Evolutionary conservation across 2,888 invertebrate species (phyloP).

Genomic region (Ennomos fuscantarius): DNA sequence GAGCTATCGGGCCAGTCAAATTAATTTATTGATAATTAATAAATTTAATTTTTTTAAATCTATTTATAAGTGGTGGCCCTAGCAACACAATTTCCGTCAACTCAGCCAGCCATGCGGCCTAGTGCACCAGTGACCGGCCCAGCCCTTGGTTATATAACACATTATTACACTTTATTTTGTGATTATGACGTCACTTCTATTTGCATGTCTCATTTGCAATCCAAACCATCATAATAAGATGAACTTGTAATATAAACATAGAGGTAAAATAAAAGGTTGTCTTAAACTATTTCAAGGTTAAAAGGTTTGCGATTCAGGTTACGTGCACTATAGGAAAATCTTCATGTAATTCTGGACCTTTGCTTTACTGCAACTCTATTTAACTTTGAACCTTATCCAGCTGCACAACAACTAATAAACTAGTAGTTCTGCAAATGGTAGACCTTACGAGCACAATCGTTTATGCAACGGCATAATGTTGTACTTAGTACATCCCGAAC

Average conservation of each 20-base stretch:
- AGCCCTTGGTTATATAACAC: slow-evolving; percentile 63
- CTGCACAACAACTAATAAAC: too few relatives aligned
- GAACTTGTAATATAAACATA: slow-evolving; percentile 22
- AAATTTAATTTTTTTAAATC: too few relatives aligned
- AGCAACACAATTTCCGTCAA: slow-evolving; percentile 24
- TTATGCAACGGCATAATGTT: too few relatives aligned
- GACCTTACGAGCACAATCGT: too few relatives aligned
- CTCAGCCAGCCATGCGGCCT: slow-evolving; percentile 31
- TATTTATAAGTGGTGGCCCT: slow-evolving; percentile 25
- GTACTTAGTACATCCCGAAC: too few relatives aligned
- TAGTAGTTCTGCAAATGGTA: too few relatives aligned
- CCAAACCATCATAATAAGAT: slow-evolving; percentile 3
- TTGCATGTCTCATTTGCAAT: slow-evolving; percentile 16
- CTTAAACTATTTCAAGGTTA: slow-evolving; percentile 11
- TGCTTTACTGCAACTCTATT: too few relatives aligned
- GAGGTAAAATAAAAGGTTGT: slow-evolving; percentile 12
- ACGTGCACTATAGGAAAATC: slow-evolving; percentile 13
- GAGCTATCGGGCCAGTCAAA: too few relatives aligned
- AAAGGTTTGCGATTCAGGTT: slow-evolving; percentile 7
- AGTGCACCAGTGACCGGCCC: slow-evolving; percentile 54
- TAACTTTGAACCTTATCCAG: too few relatives aligned
- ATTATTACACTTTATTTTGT: slow-evolving; percentile 41
- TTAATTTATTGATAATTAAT: too few relatives aligned
- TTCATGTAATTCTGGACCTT: not conserved
- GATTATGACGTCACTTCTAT: slow-evolving; percentile 28